Evolutionary conservation across 2,113 vertebrate species (phyloP).

Genomic region (Pachyramphus minor): DNA sequence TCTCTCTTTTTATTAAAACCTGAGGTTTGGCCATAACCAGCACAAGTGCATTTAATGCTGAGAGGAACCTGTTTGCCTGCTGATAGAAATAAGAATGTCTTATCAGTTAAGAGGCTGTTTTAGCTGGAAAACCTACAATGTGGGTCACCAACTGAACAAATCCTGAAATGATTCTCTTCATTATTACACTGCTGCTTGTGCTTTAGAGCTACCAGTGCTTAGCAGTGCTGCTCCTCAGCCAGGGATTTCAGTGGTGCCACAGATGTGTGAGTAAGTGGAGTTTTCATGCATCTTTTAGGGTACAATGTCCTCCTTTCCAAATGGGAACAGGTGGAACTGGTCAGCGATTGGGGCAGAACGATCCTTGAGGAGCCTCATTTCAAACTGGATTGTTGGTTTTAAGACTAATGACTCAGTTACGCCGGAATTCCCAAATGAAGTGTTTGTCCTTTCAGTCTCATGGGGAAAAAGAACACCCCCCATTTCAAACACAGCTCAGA

Average conservation of each 20-base stretch:
- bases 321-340: rapidly evolving
- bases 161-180: neutral
- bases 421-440: neutral
- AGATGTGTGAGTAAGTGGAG: neutral
- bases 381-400: neutral
- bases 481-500: neutral
- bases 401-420: neutral
- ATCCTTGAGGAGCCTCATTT: neutral
- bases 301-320: neutral
- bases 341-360: neutral
- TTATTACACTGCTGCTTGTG: neutral
- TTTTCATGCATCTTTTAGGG: neutral
- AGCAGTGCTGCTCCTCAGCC: neutral
- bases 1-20: neutral
- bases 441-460: neutral
- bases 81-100: neutral
- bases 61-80: neutral
- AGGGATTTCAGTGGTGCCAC: neutral
- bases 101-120: neutral
- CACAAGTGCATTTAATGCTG: neutral
- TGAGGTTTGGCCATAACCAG: neutral
- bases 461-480: neutral
- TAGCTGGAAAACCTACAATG: neutral
- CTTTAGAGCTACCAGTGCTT: neutral
- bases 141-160: neutral